Evolutionary conservation across 2,113 vertebrate genomes (phyloP), one percentile per base, ranked within the genome.

Genomic region (Crocuta crocuta): DNA sequence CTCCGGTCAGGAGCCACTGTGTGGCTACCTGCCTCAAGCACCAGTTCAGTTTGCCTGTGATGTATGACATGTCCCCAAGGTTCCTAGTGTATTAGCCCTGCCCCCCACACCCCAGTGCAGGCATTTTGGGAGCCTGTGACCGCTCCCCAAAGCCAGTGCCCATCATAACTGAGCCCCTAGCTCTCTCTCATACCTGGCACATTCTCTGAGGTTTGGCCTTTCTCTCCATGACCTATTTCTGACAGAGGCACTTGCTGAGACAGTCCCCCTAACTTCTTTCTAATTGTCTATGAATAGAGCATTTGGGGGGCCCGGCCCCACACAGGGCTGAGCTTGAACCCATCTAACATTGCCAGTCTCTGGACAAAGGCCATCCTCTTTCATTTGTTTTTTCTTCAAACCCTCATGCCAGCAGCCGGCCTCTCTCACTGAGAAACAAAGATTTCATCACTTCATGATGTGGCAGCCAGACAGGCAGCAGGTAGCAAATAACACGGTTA

Each of bases 291-390:
- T 2, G 3, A 31, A 55, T 0, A 80, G 4, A 5, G 39, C 26
- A 16, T n/a, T 4, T 1, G 0, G 26, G 43, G 28, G 82, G 31
- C 81, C 4, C 0, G 0, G 12, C n/a, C 24, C 16, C n/a, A 11
- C 1, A 11, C n/a, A 45, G 80, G 35, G 12, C 76, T 5, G 1
- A 80, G 74, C 76, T 70, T 43, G 16, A 17, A 13, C 71, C 50
- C 45, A 8, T 8, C 45, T 84, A 28, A 26, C 43, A n/a, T 19
- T 66, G 79, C 50, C 53, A 16, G 9, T 23, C 48, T 43, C 58
- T 70, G 61, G 10, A 35, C 31, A 79, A 84, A 45, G 79, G 35
- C 61, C 61, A 17, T 31, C 55, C 50, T 45, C 82, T 48, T 63
- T 11, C 71, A 70, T 43, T 68, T 50, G 50, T 55, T 70, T 78